Percentiles rank a stretch among this genome's conserved stretches.
Evolutionary conservation across 2,113 vertebrate species (phyloP).

Genomic region (Chamaea fasciata): DNA sequence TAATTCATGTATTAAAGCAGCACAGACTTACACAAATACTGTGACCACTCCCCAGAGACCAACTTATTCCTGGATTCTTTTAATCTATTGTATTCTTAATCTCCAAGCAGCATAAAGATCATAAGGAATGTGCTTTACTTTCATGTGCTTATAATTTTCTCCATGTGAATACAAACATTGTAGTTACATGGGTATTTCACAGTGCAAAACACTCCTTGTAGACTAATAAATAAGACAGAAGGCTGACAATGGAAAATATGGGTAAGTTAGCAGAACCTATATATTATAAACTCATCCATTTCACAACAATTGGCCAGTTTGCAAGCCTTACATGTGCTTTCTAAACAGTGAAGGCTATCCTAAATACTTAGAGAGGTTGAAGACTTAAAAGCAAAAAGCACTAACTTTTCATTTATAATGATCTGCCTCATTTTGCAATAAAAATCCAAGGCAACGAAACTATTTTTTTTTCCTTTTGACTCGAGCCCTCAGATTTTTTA

Average conservation of each 20-base stretch:
- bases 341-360: neutral
- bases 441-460: neutral
- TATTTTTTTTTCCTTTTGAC: neutral
- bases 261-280: neutral
- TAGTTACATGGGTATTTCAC: neutral
- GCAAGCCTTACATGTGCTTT: neutral
- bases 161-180: constrained; percentile 38
- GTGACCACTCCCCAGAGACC: neutral
- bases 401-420: neutral
- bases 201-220: neutral
- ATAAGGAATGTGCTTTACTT: constrained; percentile 45
- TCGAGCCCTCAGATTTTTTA: neutral
- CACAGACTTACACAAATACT: neutral
- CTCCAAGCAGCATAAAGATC: constrained; percentile 37
- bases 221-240: neutral
- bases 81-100: constrained; percentile 59
- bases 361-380: neutral
- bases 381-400: neutral
- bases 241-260: neutral
- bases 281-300: neutral
- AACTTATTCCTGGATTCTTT: constrained; percentile 44
- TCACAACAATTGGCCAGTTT: neutral
- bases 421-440: neutral
- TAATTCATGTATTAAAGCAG: neutral
- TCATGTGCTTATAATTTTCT: constrained; percentile 40